A percentile compares a stretch with the other conserved stretches of the same genome.
Conservation (phyloP, 2,797 vertebrate species). For the Esox lucius region DNA sequence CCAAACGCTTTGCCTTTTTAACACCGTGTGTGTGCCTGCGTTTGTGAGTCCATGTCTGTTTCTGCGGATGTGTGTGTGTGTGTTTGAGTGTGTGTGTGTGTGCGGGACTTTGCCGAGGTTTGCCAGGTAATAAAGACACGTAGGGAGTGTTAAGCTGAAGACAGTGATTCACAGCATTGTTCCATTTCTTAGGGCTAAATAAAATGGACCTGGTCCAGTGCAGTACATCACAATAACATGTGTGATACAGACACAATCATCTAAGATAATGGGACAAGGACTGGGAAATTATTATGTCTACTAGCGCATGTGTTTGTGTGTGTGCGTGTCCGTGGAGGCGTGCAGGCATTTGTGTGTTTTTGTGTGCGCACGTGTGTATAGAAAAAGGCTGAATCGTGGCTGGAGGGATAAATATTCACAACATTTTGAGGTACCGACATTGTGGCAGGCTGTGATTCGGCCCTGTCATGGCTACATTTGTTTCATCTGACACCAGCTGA, state of each 20-base stretch:
- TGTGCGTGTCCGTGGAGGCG: background rate
- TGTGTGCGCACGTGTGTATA: background rate
- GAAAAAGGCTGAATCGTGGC: background rate
- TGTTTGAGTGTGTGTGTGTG: background rate
- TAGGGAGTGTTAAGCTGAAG: background rate
- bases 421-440: background rate
- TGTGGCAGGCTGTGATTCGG: background rate
- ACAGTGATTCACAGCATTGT: conserved; percentile 1
- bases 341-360: background rate
- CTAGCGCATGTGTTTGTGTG: background rate
- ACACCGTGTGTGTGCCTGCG: background rate
- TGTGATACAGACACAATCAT: background rate
- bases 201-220: background rate
- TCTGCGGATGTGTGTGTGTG: background rate
- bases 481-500: background rate
- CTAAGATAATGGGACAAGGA: background rate
- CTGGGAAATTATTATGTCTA: background rate
- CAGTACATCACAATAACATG: background rate
- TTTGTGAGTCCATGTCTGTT: background rate
- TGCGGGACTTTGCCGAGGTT: background rate
- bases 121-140: conserved; percentile 1
- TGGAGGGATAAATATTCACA: background rate
- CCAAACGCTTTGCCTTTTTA: conserved; percentile 10
- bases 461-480: background rate
- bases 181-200: background rate